Base-by-base conservation (phyloP, 1,140 invertebrate species). In the Ceratina calcarata region DNA sequence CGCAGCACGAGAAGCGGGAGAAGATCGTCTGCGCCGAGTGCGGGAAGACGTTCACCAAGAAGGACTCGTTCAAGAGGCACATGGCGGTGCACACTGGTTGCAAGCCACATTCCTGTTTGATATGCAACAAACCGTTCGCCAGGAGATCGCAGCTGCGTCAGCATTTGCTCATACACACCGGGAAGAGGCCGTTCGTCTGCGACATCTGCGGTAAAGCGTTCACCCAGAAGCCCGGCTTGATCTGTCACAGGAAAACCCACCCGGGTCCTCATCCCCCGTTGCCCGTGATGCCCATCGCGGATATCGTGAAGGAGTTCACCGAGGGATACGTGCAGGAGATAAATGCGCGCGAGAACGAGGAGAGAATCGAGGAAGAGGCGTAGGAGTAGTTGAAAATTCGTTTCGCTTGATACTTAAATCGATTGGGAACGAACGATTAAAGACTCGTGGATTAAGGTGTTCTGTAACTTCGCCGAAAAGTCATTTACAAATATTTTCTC, bases 101-200 rank as follows among this genome's bases (percentile, higher is more conserved):
- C 58, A 93, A 93, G 65, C 94, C 94, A 0, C 93, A 93, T 76
- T 78, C 88, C 22, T 95, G 94, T 88, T 81, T 93, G 10, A 93
- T 95, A n/a, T 95, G 94, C 82, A 89, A 84, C 4, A 94, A 94
- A 72, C 90, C 90, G 0, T 95, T 95, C 84, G 95, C 95, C 22
- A 94, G 96, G 75, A 93, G 94, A 3, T 95, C 95, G 3, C 95
- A 96, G 86, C 88, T 96, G 3, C 95, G 96, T 73, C 95, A 96
- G 0, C 96, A 97, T 85, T 88, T 96, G 15, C 91, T 96, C 16
- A 94, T 96, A 8, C 96, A 97, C 87, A 96, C 96, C 0, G 96
- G 96, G 0, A 95, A 96, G 83, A 95, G 96, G 72, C 96, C 96
- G 0, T 94, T 93, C 76, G 86, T 91, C 3, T 94, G 94, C 76